These are phyloP conservation scores for Tridacna gigas DNA, from an alignment of 2,888 invertebrate species.

Conservation along the genomic window DNA sequence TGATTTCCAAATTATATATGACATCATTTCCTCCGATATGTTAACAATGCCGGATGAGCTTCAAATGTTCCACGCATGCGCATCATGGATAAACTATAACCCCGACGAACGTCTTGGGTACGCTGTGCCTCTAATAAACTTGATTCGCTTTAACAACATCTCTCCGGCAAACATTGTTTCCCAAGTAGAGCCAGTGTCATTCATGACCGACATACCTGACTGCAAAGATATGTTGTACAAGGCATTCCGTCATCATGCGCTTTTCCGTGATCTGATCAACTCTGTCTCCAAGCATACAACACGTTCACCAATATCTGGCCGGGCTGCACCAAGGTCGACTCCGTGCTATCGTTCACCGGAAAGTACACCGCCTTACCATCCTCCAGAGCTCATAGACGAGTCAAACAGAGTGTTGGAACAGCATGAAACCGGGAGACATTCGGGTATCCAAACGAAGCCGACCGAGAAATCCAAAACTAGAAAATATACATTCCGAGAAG, in stretches of 20 bases:
- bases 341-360: not conserved
- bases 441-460: not conserved
- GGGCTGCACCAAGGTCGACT: conserved; percentile 8
- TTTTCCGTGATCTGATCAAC: conserved; percentile 27
- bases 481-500: too few relatives aligned
- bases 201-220: conserved; percentile 66
- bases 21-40: conserved; percentile 70
- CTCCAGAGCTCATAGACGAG: not conserved
- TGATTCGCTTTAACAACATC: conserved; percentile 74
- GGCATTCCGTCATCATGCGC: conserved; percentile 73
- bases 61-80: conserved; percentile 73
- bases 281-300: not conserved
- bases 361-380: not conserved
- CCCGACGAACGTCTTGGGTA: conserved; percentile 64
- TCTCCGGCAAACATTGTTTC: conserved; percentile 71
- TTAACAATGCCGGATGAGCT: conserved; percentile 68
- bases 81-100: conserved; percentile 76
- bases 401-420: not conserved
- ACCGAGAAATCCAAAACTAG: too few relatives aligned
- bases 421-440: not conserved
- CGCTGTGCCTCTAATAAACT: conserved; percentile 66
- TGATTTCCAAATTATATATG: conserved; percentile 59
- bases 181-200: conserved; percentile 70
- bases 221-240: conserved; percentile 71
- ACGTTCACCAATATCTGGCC: not conserved